phyloP scores from a whole-genome alignment of 2,113 vertebrate genomes.

The Paracanthobrama guichenoti region DNA sequence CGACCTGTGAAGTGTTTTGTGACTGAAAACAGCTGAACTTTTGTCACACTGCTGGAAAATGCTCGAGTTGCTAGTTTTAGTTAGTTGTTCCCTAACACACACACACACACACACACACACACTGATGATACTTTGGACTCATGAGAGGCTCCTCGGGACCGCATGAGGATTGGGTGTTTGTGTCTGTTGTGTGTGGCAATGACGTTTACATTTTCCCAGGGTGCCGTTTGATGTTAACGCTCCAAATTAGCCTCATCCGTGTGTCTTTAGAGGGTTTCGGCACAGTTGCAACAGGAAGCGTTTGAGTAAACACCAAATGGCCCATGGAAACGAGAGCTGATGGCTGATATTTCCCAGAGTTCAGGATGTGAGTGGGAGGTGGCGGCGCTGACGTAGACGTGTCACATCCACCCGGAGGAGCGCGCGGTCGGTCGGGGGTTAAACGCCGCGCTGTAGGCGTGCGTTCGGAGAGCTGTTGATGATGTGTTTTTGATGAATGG shows the following conservation, averaged over 20 bases:
- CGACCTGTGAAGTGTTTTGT: not conserved
- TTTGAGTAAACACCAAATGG: conserved; percentile 4
- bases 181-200: not conserved
- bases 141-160: not conserved
- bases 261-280: not conserved
- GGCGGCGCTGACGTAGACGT: not conserved
- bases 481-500: not conserved
- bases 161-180: not conserved
- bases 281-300: not conserved
- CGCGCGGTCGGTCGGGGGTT: too few relatives aligned
- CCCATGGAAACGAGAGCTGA: not conserved
- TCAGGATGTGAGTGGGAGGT: conserved; percentile 1
- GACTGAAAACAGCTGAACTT: not conserved
- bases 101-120: not conserved
- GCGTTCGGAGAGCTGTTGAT: not conserved
- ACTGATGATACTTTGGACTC: not conserved
- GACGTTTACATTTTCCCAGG: not conserved
- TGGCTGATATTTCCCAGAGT: conserved; percentile 1
- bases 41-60: not conserved
- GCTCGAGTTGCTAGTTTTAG: not conserved
- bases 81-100: not conserved
- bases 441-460: too few relatives aligned
- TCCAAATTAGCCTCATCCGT: not conserved
- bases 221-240: not conserved
- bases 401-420: not conserved